Base-by-base conservation (phyloP, 2,113 vertebrate genomes). In the Cercopithecus mona region DNA sequence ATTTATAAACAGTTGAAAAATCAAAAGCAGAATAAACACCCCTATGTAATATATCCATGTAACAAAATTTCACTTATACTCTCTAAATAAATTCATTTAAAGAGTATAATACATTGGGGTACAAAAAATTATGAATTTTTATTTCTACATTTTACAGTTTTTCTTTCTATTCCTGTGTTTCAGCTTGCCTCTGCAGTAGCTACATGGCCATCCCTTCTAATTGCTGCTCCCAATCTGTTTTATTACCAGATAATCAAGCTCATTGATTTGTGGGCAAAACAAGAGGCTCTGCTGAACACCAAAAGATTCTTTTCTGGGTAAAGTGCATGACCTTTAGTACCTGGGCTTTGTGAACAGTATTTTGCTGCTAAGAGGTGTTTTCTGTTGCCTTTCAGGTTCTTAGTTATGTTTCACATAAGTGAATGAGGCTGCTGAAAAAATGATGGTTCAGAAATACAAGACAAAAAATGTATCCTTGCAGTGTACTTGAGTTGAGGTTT, bases 371-470 rank as follows among this genome's bases (percentile, higher is more conserved):
- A 88, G 43, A 64, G 59, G 14, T 14, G 17, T 64, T 66, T 92
- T 92, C 59, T 79, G 61, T 87, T 94, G 30, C 64, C 25, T 94
- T 93, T 89, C 79, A 93, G 16, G 40, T 88, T 92, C 43, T 87
- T 76, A 79, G 32, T 17, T 73, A 72, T 87, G 30, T 79, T 94
- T 93, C 73, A 85, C 72, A 40, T 64, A 82, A 32, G 9, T 76
- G n/a, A 90, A 79, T 79, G 45, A 95, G 12, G 25, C 81, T 93
- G 32, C 23, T 84, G 88, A 82, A 79, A 95, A 91, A 84, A 40
- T 23, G 16, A 80, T 92, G 12, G 13, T 72, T 97, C 78, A 96
- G 94, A 97, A 94, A 76, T 57, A 70, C 55, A 64, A 92, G 93
- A 90, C 81, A 92, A 87, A 95, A 94, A 92, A 84, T 57, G 92